Conservation (phyloP, 2,113 vertebrate species). For the Pseudorectes ferrugineus region DNA sequence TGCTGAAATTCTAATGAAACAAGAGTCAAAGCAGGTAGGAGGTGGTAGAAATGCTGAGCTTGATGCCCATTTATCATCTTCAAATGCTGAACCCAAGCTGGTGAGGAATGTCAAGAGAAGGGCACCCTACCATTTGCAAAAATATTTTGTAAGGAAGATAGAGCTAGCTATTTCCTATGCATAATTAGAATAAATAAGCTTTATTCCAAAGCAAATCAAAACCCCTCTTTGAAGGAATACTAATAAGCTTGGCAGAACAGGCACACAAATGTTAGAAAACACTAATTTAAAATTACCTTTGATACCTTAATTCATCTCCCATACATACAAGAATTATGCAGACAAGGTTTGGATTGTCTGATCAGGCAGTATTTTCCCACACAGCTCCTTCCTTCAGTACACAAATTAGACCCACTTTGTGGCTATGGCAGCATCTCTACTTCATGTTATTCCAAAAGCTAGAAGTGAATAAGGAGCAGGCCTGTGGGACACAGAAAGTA, state of each 20-base stretch:
- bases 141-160: conserved; percentile 31
- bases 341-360: not conserved
- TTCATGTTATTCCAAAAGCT: not conserved
- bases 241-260: not conserved
- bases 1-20: conserved; percentile 51
- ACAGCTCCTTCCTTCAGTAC: not conserved
- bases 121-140: conserved; percentile 40
- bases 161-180: not conserved
- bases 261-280: not conserved
- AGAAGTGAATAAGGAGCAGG: not conserved
- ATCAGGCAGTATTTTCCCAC: not conserved
- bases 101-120: conserved; percentile 34
- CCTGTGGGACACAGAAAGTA: not conserved
- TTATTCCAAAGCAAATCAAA: conserved; percentile 1
- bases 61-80: conserved; percentile 52
- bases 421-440: not conserved
- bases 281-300: not conserved
- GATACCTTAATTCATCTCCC: not conserved
- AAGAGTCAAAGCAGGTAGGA: conserved; percentile 55
- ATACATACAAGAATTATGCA: not conserved
- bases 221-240: not conserved
- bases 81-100: conserved; percentile 41
- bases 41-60: conserved; percentile 59
- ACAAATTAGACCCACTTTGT: not conserved
- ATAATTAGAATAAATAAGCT: not conserved